Conservation (phyloP, 1,140 invertebrate species). For the Galendromus occidentalis region DNA sequence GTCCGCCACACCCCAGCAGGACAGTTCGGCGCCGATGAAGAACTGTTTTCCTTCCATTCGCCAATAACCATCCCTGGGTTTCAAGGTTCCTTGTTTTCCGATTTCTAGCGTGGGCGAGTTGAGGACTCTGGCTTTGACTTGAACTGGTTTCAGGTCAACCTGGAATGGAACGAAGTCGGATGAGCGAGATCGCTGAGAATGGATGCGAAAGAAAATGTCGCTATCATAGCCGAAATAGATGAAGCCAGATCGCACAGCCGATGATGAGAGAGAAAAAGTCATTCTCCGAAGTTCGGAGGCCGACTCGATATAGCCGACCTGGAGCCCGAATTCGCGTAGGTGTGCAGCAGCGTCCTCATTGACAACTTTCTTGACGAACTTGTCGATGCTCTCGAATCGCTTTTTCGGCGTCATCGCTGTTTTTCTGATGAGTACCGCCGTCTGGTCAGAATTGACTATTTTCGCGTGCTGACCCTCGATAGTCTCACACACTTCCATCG, state of each 20-base stretch:
- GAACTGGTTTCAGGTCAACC: not conserved
- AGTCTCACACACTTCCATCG: slow-evolving; percentile 25
- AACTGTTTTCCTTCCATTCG: not conserved
- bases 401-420: slow-evolving; percentile 15
- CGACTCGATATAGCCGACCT: too few relatives aligned
- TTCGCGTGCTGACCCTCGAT: slow-evolving; percentile 22
- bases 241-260: too few relatives aligned
- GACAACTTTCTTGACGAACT: slow-evolving; percentile 16
- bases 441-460: slow-evolving; percentile 17
- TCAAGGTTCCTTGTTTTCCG: not conserved
- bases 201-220: too few relatives aligned
- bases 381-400: not conserved
- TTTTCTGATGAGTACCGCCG: slow-evolving; percentile 20
- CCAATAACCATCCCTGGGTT: not conserved
- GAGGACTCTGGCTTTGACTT: not conserved
- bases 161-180: too few relatives aligned
- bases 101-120: not conserved
- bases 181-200: too few relatives aligned
- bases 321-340: not conserved
- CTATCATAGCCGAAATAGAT: too few relatives aligned
- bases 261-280: too few relatives aligned
- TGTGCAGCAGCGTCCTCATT: slow-evolving; percentile 14
- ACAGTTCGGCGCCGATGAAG: not conserved
- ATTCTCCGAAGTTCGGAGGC: too few relatives aligned
- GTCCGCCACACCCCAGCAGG: not conserved